Evolutionary conservation across 2,113 vertebrate genomes (phyloP).

Genomic region (Excalfactoria chinensis): DNA sequence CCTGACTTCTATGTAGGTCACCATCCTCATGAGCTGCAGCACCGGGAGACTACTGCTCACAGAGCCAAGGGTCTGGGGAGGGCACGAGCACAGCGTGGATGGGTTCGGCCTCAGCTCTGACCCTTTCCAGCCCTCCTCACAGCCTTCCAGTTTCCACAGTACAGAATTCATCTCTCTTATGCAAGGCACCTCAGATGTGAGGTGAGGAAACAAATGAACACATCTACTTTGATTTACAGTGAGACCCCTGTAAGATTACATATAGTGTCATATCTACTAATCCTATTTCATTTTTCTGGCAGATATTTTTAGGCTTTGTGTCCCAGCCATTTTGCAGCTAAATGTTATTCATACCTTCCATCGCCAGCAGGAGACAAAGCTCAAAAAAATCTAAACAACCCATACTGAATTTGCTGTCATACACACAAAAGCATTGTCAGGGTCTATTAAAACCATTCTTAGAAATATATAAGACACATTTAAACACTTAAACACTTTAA

Average conservation of each 20-base stretch:
- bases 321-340: not conserved
- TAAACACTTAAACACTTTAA: conserved; percentile 5
- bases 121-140: not conserved
- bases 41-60: not conserved
- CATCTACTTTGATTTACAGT: not conserved
- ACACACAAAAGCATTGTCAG: not conserved
- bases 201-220: not conserved
- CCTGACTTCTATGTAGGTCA: not conserved
- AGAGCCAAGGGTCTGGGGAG: not conserved
- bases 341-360: conserved; percentile 15
- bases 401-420: not conserved
- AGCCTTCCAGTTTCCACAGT: not conserved
- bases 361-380: not conserved
- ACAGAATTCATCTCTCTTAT: not conserved
- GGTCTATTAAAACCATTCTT: not conserved
- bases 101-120: not conserved
- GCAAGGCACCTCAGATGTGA: not conserved
- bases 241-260: not conserved
- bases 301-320: conserved; percentile 23
- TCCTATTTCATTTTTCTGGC: not conserved
- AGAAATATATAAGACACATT: not conserved
- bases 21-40: not conserved
- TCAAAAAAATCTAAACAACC: conserved; percentile 9
- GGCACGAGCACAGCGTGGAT: not conserved
- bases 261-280: not conserved